Evolutionary conservation across 2,797 vertebrate species (phyloP).

Genomic region (Pseudocheirus occidentalis): DNA sequence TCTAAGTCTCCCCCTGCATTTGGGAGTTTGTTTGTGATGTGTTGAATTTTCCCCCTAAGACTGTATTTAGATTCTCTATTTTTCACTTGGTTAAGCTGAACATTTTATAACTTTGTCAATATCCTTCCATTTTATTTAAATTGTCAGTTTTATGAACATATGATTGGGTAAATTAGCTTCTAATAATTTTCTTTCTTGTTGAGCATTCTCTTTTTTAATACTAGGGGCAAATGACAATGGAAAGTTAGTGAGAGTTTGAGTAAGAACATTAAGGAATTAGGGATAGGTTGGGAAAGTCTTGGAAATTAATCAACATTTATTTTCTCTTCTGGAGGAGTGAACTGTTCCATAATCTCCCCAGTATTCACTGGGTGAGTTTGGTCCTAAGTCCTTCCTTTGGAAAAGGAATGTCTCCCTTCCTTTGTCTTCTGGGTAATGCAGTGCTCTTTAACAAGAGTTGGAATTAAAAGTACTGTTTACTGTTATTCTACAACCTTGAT

Average conservation of each 20-base stretch:
- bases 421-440: conserved; percentile 70
- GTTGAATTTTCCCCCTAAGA: not conserved
- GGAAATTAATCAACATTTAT: not conserved
- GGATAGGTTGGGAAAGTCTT: not conserved
- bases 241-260: not conserved
- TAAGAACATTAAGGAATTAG: not conserved
- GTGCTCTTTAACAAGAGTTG: conserved; percentile 54
- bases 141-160: not conserved
- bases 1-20: not conserved
- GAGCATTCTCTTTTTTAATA: not conserved
- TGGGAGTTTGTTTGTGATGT: not conserved
- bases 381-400: not conserved
- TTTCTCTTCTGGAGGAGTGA: not conserved
- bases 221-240: not conserved
- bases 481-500: conserved; percentile 67
- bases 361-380: not conserved
- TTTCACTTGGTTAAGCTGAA: not conserved
- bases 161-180: not conserved
- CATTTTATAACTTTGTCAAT: not conserved
- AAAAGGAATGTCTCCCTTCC: not conserved
- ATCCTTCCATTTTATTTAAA: not conserved
- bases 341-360: not conserved
- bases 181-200: not conserved
- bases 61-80: not conserved
- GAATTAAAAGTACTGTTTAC: conserved; percentile 74